Evolutionary conservation across 2,888 invertebrate species (phyloP).

Genomic region (Escarpia spicata): DNA sequence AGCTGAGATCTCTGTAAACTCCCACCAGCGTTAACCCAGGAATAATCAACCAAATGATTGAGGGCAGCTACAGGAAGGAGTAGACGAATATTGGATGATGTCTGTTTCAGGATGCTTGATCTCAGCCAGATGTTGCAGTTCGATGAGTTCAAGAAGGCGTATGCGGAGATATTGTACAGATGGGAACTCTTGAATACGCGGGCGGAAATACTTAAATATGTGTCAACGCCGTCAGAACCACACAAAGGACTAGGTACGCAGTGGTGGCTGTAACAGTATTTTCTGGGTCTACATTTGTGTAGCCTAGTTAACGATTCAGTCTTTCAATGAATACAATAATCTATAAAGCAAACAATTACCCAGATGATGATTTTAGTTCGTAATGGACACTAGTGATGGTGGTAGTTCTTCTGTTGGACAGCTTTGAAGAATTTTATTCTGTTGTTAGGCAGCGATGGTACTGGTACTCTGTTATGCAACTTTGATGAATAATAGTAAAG

Average conservation of each 20-base stretch:
- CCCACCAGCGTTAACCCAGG: too few relatives aligned
- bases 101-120: background rate
- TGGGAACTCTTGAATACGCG: conserved; percentile 84
- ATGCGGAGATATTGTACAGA: conserved; percentile 87
- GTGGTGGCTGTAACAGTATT: too few relatives aligned
- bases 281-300: background rate
- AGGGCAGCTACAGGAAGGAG: too few relatives aligned
- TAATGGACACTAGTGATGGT: background rate
- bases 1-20: too few relatives aligned
- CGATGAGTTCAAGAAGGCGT: conserved; percentile 85
- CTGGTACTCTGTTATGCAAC: too few relatives aligned
- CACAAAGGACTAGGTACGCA: conserved; percentile 72
- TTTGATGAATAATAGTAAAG: too few relatives aligned
- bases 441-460: too few relatives aligned
- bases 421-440: background rate
- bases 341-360: background rate
- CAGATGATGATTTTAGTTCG: background rate
- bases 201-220: conserved; percentile 78
- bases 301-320: background rate
- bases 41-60: too few relatives aligned
- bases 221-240: conserved; percentile 68
- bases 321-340: background rate
- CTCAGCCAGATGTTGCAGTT: conserved; percentile 68
- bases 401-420: background rate
- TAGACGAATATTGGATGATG: too few relatives aligned